These are phyloP conservation scores for Antheraea yamamai DNA, from an alignment of 2,888 invertebrate species.

Conservation along the genomic window DNA sequence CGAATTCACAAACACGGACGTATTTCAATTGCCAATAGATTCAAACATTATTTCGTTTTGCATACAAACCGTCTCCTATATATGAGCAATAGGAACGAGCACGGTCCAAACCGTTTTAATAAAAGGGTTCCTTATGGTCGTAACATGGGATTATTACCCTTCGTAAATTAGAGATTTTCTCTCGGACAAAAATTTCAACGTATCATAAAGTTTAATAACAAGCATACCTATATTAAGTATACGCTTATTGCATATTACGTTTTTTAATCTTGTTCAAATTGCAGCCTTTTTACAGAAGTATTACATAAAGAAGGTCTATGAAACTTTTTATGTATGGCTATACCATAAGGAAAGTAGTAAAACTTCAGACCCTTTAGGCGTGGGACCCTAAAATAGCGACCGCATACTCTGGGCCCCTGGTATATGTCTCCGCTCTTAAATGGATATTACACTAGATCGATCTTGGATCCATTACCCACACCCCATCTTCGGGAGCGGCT, in stretches of 20 bases:
- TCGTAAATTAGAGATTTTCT: background rate
- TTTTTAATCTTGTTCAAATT: background rate
- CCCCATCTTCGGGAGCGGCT: conserved; percentile 35
- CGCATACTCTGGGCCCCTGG: conserved; percentile 21
- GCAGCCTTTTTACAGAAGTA: background rate
- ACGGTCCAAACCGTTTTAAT: background rate
- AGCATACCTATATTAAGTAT: background rate
- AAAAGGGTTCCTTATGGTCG: conserved; percentile 1
- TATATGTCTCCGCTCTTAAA: conserved; percentile 54
- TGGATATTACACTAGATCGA: conserved; percentile 58
- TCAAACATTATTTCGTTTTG: conserved; percentile 25
- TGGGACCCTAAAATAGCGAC: conserved; percentile 20
- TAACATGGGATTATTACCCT: background rate
- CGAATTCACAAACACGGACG: conserved; percentile 10
- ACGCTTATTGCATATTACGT: background rate
- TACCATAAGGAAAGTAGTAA: conserved; percentile 9
- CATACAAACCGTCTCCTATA: conserved; percentile 28
- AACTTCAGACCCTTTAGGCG: conserved; percentile 16
- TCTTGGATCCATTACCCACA: conserved; percentile 64
- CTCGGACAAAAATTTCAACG: background rate
- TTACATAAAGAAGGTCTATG: background rate
- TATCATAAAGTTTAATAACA: background rate
- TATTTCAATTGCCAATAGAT: conserved; percentile 16
- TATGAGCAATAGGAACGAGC: conserved; percentile 27
- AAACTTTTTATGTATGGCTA: background rate